Evolutionary conservation across 1,140 invertebrate genomes (phyloP).

Genomic region (Dendroctonus ponderosae): DNA sequence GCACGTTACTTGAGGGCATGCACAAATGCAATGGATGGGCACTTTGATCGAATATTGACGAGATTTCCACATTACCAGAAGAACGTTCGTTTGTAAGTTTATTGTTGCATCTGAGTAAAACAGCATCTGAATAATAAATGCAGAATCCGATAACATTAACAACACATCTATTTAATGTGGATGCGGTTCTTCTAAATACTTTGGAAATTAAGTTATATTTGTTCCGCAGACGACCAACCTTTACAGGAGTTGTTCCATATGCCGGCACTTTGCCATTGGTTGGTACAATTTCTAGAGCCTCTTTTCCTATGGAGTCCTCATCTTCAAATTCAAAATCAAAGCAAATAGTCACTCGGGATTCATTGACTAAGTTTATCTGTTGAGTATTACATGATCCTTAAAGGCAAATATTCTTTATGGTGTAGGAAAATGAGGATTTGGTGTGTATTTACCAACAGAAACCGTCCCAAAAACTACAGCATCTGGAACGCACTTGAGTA

Average conservation of each 20-base stretch:
- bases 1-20: conserved; percentile 36
- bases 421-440: not conserved
- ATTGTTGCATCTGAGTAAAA: conserved; percentile 3
- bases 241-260: not conserved
- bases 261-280: conserved; percentile 9
- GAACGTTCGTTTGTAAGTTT: not conserved
- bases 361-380: conserved; percentile 9
- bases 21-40: conserved; percentile 6
- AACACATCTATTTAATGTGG: too few relatives aligned
- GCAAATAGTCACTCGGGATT: conserved; percentile 14
- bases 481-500: conserved; percentile 48
- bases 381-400: conserved; percentile 9
- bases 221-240: not conserved
- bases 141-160: too few relatives aligned
- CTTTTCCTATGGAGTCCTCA: not conserved
- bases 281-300: not conserved
- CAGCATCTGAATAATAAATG: not conserved
- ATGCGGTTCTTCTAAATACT: too few relatives aligned
- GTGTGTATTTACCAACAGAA: conserved; percentile 42
- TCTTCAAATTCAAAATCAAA: conserved; percentile 13
- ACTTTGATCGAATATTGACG: conserved; percentile 1
- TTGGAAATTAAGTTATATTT: not conserved
- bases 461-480: conserved; percentile 49
- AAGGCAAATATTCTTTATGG: not conserved
- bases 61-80: conserved; percentile 25